Evolutionary conservation across 2,113 vertebrate species (phyloP), one percentile per base, ranked within the genome.

Genomic region (Heterochromis multidens): DNA sequence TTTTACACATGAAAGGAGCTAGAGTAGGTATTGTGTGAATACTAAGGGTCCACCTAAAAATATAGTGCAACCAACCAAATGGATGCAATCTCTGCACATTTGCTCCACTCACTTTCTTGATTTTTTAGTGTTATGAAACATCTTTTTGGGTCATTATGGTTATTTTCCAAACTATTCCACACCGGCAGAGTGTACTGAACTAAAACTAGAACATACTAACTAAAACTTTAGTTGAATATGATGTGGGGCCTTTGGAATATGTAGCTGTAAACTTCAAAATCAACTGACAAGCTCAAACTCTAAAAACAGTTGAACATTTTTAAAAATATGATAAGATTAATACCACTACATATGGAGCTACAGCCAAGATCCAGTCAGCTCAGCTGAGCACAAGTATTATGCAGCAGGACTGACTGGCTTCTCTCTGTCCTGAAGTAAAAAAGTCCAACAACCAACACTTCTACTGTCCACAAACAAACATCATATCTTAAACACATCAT

Each of bases 1-100:
- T 40, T 82, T 82, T 23, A 61, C 54, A 82, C 63, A 90, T 90
- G 82, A 82, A 82, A 85, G 63, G 31, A 84, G 72, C 59, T n/a
- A 27, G 25, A 67, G 80, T 3, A 54, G 72, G 25, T 70, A 62
- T 21, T 65, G 49, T 79, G 16, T 79, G 61, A 81, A 79, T 23
- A 25, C 78, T 31, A 65, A 74, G 77, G 85, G 54, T 40, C 56
- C 81, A 67, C 72, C 59, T 56, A 2, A 52, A 65, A 81, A 49
- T 54, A 27, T 37, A 58, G 61, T 46, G 23, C 77, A 79, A 31
- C 40, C 57, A 19, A 33, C 25, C 17, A 21, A 19, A 46, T 31
- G 7, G 40, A 31, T 61, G 74, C 27, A 35, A 9, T 33, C 5
- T 4, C 23, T 9, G 2, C 14, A 12, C 25, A 16, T 13, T 46